Evolutionary conservation across 2,888 invertebrate genomes (phyloP), one percentile per base, ranked within the genome.

Genomic region (Punctoribates punctum): DNA sequence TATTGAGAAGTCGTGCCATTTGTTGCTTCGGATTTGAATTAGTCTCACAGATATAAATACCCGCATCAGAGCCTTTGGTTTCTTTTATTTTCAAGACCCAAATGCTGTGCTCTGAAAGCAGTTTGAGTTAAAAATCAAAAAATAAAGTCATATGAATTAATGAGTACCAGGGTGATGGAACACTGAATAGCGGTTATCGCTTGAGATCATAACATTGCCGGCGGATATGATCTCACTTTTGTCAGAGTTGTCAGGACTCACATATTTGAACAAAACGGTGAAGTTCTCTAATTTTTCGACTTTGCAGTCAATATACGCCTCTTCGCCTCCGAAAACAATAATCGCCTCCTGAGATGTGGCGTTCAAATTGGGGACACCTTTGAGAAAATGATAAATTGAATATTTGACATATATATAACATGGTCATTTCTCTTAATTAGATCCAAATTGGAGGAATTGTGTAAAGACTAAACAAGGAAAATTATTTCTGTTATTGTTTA

Each of bases 51-150:
- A 90, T 88, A 83, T 93, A 93, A 51, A 91, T 87, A 0, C 92
- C 92, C 0, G 91, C 88, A 83, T 93, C 93, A 0, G 88, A 86
- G 0, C 88, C 85, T 81, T 87, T 89, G n/a, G 90, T 88, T 23
- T 88, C 85, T 82, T 89, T 89, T 81, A 93, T 91, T 79, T 91
- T 88, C 73, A 93, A 86, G 57, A 93, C 92, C 92, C 92, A 93
- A n/a, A 92, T 92, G 82, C 92, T 92, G 0, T 92, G 92, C 34
- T 65, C 65, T 65, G 34, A 13, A 54, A 13, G n/a, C 6, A 54
- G 29, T 54, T 2, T 51, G 15, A 17, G n/a, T 54, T 5, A 8
- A 8, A 11, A 20, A 23, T 23, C 13, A n/a, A 20, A 54, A 48
- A 54, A 20, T 25, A 48, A 25, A 74, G 46, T 5, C 9, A 1